These are phyloP conservation scores for Erebia aethiops DNA, from an alignment of 2,888 invertebrate species.

Conservation along the genomic window DNA sequence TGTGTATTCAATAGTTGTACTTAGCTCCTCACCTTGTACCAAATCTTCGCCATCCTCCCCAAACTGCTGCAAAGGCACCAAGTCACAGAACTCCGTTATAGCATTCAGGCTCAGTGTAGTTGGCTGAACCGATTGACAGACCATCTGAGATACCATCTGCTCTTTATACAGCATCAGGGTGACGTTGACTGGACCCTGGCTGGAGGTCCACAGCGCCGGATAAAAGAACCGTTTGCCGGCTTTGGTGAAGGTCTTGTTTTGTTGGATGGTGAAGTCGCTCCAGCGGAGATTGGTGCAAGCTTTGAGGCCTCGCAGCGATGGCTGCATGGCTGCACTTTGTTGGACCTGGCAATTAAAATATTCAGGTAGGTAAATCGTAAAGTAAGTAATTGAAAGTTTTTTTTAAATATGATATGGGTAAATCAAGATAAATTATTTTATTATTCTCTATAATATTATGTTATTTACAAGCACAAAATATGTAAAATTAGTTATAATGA, in stretches of 20 bases:
- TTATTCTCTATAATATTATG: no score
- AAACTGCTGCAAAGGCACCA: constrained; percentile 87
- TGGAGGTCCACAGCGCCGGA: constrained; percentile 88
- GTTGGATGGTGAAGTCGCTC: constrained; percentile 87
- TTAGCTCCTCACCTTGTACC: constrained; percentile 83
- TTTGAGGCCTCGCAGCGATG: constrained; percentile 87
- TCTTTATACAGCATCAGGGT: constrained; percentile 86
- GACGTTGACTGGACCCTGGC: constrained; percentile 85
- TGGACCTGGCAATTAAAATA: constrained; percentile 73
- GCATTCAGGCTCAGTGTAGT: constrained; percentile 87
- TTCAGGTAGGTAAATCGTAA: neutral
- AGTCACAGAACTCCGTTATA: constrained; percentile 91
- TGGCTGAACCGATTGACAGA: constrained; percentile 84
- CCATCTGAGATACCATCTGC: constrained; percentile 84
- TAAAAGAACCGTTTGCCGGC: constrained; percentile 89
- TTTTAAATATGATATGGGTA: no score
- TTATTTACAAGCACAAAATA: no score
- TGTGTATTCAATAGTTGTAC: neutral
- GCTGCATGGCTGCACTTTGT: constrained; percentile 86
- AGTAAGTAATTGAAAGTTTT: no score
- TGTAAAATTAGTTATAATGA: no score
- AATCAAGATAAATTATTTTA: no score
- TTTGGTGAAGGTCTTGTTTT: constrained; percentile 78
- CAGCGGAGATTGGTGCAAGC: constrained; percentile 88
- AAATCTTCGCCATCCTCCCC: constrained; percentile 85